A percentile compares a stretch with the other conserved stretches of the same genome.
These are phyloP conservation scores for Eriocheir sinensis DNA, from an alignment of 1,140 invertebrate genomes.

Conservation along the genomic window DNA sequence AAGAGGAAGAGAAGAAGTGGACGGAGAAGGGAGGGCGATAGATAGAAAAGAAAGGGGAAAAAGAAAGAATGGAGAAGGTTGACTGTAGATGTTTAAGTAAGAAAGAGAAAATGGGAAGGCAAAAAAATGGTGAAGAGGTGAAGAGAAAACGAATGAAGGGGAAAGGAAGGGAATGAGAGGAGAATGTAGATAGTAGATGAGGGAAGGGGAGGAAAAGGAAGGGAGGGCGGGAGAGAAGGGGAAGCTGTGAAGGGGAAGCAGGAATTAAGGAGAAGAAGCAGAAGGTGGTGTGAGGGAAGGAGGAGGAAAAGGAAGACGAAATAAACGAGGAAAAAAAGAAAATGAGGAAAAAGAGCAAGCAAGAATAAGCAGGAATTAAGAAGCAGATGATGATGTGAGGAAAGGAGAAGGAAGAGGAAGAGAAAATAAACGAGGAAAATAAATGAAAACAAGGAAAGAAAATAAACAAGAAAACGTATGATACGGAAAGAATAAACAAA, in stretches of 20 bases:
- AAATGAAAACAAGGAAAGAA: too few relatives aligned
- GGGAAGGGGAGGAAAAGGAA: not conserved
- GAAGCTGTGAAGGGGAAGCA: not conserved
- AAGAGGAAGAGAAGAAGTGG: too few relatives aligned
- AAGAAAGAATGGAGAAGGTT: not conserved
- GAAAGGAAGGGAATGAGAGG: not conserved
- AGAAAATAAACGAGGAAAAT: too few relatives aligned
- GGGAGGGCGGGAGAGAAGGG: not conserved
- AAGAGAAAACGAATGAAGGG: not conserved
- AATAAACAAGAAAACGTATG: too few relatives aligned
- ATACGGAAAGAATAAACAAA: too few relatives aligned
- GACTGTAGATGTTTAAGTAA: not conserved
- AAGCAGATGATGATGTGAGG: too few relatives aligned
- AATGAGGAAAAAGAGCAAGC: too few relatives aligned
- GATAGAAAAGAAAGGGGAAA: not conserved
- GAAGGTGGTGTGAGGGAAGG: too few relatives aligned
- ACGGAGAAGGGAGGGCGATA: not conserved
- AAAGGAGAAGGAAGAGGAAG: too few relatives aligned
- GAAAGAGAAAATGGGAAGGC: not conserved
- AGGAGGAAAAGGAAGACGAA: too few relatives aligned
- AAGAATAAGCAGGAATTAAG: too few relatives aligned
- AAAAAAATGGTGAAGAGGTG: not conserved
- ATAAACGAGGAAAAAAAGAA: too few relatives aligned
- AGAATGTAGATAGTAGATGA: slow-evolving; percentile 13
- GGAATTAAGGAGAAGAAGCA: not conserved